Evolutionary conservation across 30 jellyfish, hydroid and myxozoan genomes (phyloP), one percentile per base, ranked within the genome.

Genomic region (Turritopsis dohrnii): DNA sequence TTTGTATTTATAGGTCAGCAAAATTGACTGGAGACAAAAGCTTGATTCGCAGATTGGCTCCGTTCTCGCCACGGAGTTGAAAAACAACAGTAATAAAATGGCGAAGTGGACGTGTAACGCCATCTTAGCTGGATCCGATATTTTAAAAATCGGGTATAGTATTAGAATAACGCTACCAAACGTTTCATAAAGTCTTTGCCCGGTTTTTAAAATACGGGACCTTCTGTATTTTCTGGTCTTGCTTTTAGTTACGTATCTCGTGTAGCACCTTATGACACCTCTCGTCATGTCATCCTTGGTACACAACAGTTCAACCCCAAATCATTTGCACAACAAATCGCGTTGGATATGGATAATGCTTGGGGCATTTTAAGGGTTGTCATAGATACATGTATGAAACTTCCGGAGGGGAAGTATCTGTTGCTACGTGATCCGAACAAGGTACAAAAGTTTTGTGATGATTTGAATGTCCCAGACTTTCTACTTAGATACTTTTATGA

Each of bases 71-170:
- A 89, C 97, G 20, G 99, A 95, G 66, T 79, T 95, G 89, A 95
- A 95, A 60, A 95, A 95, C 90, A 95, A 95, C 94, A 95, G 99
- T 72, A 82, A 92, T 73, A 95, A 95, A 87, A 88, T 95, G 79
- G 96, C 97, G 9, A 95, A 95, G 75, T 95, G 99, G 99, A 95
- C 99, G 16, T 89, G 99, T 85, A 87, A 95, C 60, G 97, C 99
- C 60, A 90, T 95, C 1, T 74, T 95, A n/a, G 99, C 97, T 83
- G 97, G 97, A 18, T 81, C 96, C 20, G 96, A 90, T 21, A 83
- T 82, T 81, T 89, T 95, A 82, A 95, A 95, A 76, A 69, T 95
- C 7, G 99, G 99, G 99, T 95, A 84, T 41, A 13, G 13, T 41
- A n/a, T n/a, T n/a, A n/a, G n/a, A n/a, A n/a, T n/a, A n/a, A n/a